Percentiles rank a stretch among this genome's conserved stretches.
Evolutionary conservation across 2,888 invertebrate species (phyloP).

Genomic region (Apamea monoglypha): DNA sequence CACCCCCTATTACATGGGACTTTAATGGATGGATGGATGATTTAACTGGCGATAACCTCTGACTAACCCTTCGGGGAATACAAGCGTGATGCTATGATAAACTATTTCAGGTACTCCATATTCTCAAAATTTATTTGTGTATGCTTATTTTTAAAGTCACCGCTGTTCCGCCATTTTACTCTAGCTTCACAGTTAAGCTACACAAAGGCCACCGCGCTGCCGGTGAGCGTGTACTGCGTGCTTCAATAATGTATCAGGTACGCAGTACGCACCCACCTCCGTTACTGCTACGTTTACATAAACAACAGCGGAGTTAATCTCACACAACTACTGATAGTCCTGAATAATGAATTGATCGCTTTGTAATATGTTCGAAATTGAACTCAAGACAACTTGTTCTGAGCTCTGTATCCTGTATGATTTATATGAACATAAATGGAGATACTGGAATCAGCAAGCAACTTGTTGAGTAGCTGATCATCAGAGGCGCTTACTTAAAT

Average conservation of each 20-base stretch:
- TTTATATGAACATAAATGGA: background rate
- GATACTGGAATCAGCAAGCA: background rate
- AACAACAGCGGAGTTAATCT: constrained; percentile 28
- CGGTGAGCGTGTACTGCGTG: background rate
- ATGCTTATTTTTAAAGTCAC: background rate
- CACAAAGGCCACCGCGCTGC: no score
- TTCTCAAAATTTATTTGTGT: background rate
- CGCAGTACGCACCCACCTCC: background rate
- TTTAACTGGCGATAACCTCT: background rate
- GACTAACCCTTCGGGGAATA: background rate
- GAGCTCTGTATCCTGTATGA: background rate
- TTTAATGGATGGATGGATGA: no score
- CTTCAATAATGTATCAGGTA: background rate
- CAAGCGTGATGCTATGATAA: no score
- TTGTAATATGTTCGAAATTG: constrained; percentile 41
- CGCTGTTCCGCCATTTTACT: background rate
- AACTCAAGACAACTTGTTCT: constrained; percentile 11
- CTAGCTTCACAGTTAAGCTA: no score
- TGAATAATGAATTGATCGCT: constrained; percentile 54
- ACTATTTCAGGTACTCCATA: background rate
- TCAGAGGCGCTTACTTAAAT: background rate
- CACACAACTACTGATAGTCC: constrained; percentile 8
- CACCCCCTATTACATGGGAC: no score
- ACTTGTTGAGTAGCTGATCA: background rate
- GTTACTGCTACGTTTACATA: constrained; percentile 4